Conservation (phyloP, 2,888 invertebrate species). For the Andrena bicolor region DNA sequence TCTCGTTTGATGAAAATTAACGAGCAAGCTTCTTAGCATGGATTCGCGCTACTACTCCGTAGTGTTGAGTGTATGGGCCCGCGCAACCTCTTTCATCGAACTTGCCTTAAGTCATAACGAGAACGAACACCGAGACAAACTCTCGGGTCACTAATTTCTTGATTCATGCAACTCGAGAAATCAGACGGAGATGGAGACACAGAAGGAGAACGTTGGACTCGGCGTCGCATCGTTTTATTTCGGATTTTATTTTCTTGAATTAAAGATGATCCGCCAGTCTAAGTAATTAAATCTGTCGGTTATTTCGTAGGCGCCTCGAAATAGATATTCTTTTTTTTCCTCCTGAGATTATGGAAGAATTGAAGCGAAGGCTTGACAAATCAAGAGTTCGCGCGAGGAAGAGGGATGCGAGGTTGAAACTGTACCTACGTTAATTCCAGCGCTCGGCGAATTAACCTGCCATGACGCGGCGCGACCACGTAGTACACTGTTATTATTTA, state of each 20-base stretch:
- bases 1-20: conserved; percentile 32
- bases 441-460: neutral
- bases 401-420: neutral
- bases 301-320: neutral
- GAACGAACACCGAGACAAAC: conserved; percentile 6
- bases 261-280: conserved; percentile 38
- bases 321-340: neutral
- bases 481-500: conserved; percentile 8
- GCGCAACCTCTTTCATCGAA: conserved; percentile 13
- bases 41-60: neutral
- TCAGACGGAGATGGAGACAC: neutral
- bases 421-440: neutral
- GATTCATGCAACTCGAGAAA: conserved; percentile 27
- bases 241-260: conserved; percentile 41
- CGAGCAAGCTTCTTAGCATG: conserved; percentile 16
- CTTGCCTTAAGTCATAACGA: conserved; percentile 24
- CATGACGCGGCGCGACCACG: too few relatives aligned
- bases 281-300: conserved; percentile 20
- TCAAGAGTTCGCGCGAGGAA: neutral
- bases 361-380: neutral
- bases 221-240: conserved; percentile 23
- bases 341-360: conserved; percentile 3
- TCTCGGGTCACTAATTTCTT: conserved; percentile 8
- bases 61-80: neutral
- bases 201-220: neutral